Evolutionary conservation across 2,797 vertebrate genomes (phyloP).

Genomic region (Buceros bicornis): DNA sequence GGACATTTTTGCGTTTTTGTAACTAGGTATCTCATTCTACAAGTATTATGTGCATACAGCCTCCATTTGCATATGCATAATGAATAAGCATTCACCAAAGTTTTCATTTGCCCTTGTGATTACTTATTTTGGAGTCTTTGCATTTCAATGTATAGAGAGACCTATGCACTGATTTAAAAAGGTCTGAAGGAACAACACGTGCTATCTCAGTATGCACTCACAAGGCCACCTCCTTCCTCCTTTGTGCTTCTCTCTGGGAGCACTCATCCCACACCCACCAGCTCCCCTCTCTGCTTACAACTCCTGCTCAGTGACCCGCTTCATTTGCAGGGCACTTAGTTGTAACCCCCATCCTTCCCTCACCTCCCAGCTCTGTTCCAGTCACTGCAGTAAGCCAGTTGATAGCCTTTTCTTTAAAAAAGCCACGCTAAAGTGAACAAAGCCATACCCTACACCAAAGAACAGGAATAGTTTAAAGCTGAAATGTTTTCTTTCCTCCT

Average conservation of each 20-base stretch:
- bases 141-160: neutral
- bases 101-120: neutral
- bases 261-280: neutral
- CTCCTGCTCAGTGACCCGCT: neutral
- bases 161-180: neutral
- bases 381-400: neutral
- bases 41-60: neutral
- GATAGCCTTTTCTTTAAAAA: neutral
- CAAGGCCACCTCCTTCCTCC: neutral
- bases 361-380: neutral
- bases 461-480: neutral
- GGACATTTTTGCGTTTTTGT: neutral
- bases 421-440: neutral
- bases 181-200: neutral
- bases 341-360: neutral
- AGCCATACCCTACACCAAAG: neutral
- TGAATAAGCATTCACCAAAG: neutral
- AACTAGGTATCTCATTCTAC: neutral
- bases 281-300: neutral
- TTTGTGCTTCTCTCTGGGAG: neutral
- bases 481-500: neutral
- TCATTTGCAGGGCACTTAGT: neutral
- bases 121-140: neutral
- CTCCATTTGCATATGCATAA: neutral
- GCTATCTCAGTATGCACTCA: neutral